A percentile compares a stretch with the other conserved stretches of the same genome.
These are phyloP conservation scores for Donacobius atricapilla DNA, from an alignment of 2,113 vertebrate genomes.

Conservation along the genomic window DNA sequence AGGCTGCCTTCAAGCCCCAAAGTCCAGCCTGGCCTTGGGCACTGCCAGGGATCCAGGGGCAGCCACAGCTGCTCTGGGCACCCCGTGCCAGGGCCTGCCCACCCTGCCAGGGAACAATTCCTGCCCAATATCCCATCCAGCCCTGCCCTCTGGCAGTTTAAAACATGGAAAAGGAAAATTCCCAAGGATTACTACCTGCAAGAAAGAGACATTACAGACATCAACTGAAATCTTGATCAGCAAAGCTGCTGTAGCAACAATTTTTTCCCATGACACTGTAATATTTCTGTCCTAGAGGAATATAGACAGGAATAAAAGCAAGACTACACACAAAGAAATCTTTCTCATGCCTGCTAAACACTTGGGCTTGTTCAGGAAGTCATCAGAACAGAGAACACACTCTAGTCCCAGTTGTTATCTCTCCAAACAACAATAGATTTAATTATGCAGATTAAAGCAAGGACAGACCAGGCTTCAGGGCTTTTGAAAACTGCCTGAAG, in stretches of 20 bases:
- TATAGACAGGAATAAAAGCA: not conserved
- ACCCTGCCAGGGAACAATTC: not conserved
- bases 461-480: not conserved
- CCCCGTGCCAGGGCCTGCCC: not conserved
- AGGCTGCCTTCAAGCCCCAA: not conserved
- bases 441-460: not conserved
- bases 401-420: not conserved
- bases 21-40: not conserved
- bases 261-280: not conserved
- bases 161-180: not conserved
- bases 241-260: not conserved
- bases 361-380: not conserved
- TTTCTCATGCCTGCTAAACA: not conserved
- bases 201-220: not conserved
- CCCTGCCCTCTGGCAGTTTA: not conserved
- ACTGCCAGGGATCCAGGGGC: not conserved
- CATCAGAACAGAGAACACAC: not conserved
- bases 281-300: not conserved
- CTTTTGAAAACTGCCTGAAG: not conserved
- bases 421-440: not conserved
- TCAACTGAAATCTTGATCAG: not conserved
- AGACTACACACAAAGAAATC: not conserved
- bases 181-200: not conserved
- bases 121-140: accelerated
- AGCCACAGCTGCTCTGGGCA: not conserved